Conservation (phyloP, 2,888 invertebrate genomes). For the Epiblema foenella region DNA sequence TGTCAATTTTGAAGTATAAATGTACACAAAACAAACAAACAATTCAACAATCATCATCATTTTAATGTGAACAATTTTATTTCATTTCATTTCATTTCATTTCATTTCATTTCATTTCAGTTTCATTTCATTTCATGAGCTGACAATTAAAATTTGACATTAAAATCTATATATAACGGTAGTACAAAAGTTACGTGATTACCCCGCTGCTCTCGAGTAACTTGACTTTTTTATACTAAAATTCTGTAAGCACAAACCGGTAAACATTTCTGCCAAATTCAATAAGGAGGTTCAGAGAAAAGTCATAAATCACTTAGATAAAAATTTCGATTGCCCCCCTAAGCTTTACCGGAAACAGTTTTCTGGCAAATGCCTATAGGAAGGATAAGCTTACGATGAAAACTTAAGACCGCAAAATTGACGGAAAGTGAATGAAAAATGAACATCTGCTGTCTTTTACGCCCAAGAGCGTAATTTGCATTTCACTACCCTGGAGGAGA, state of each 20-base stretch:
- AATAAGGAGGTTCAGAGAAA: neutral
- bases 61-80: too few species aligned
- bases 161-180: too few species aligned
- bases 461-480: neutral
- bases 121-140: too few species aligned
- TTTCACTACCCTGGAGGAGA: neutral
- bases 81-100: too few species aligned
- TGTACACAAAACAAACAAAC: too few species aligned
- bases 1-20: too few species aligned
- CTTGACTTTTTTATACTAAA: neutral
- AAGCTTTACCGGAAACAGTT: conserved; percentile 10
- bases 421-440: neutral
- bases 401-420: neutral
- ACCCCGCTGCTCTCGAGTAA: too few species aligned
- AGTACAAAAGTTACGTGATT: neutral
- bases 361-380: neutral
- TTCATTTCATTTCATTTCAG: too few species aligned
- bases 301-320: conserved; percentile 20
- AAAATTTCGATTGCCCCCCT: conserved; percentile 28
- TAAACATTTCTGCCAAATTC: neutral
- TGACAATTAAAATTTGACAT: too few species aligned
- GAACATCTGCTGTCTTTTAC: neutral
- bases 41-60: too few species aligned
- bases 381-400: neutral
- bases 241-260: neutral